A percentile compares a stretch with the other conserved stretches of the same genome.
These are phyloP conservation scores for Paracyclopina nana DNA, from an alignment of 1,140 invertebrate species.

Conservation along the genomic window DNA sequence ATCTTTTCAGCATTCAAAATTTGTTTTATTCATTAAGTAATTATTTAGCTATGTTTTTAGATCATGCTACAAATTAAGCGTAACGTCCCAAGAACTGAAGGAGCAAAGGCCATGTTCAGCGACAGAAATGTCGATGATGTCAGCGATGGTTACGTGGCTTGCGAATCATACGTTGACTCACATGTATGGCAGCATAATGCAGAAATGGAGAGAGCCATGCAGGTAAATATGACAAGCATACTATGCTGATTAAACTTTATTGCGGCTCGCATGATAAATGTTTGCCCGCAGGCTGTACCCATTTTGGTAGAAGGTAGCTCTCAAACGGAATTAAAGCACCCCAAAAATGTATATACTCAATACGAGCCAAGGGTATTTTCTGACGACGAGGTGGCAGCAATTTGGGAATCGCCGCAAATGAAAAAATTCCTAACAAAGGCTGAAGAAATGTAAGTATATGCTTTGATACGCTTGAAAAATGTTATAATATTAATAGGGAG, in stretches of 20 bases:
- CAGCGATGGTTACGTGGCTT: slow-evolving; percentile 11
- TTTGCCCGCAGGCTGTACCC: slow-evolving; percentile 12
- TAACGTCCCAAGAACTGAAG: background rate
- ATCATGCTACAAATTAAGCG: slow-evolving; percentile 7
- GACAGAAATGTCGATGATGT: slow-evolving; percentile 9
- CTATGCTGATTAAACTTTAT: background rate
- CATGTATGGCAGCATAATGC: too few species aligned
- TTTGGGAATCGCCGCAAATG: background rate
- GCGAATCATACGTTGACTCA: slow-evolving; percentile 9
- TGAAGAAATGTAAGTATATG: slow-evolving; percentile 1
- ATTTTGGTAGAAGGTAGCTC: slow-evolving; percentile 3
- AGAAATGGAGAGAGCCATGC: too few species aligned
- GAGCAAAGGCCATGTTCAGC: background rate
- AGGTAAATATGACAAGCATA: too few species aligned
- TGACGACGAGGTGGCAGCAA: background rate
- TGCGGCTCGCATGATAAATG: background rate
- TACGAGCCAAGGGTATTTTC: slow-evolving; percentile 9
- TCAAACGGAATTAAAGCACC: slow-evolving; percentile 15
- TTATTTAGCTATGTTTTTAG: background rate
- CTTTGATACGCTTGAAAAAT: too few species aligned
- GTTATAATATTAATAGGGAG: too few species aligned
- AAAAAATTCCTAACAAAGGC: background rate
- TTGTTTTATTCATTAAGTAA: background rate
- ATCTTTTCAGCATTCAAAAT: background rate
- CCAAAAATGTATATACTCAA: slow-evolving; percentile 12